Evolutionary conservation across 2,113 vertebrate species (phyloP).

Genomic region (Periophthalmus modestus): DNA sequence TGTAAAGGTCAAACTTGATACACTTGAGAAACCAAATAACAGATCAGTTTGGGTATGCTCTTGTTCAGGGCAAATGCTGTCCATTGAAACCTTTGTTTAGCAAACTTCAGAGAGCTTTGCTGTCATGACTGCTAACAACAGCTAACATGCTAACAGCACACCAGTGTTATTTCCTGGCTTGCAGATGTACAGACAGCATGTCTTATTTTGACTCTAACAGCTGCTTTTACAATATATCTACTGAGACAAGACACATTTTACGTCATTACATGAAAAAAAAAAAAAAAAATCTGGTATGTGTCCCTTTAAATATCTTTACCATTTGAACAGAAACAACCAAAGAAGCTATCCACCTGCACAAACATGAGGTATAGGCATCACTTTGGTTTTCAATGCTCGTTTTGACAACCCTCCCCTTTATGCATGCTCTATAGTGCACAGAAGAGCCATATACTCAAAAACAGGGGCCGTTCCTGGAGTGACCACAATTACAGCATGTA

Average conservation of each 20-base stretch:
- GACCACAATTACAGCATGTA: conserved; percentile 77
- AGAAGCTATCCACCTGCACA: background rate
- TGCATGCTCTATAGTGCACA: conserved; percentile 3
- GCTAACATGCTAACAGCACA: too few relatives aligned
- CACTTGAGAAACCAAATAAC: background rate
- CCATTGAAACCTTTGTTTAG: too few relatives aligned
- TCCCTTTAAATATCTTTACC: background rate
- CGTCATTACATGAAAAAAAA: too few relatives aligned
- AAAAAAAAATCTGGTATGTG: too few relatives aligned
- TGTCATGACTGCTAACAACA: too few relatives aligned
- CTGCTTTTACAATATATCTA: too few relatives aligned
- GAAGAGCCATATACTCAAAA: conserved; percentile 30
- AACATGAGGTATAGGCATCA: background rate
- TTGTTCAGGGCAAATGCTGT: background rate
- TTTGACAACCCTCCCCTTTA: background rate
- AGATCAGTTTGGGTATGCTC: background rate
- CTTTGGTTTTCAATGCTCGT: background rate
- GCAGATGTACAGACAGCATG: too few relatives aligned
- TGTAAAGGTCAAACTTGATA: background rate
- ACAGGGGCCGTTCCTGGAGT: conserved; percentile 62
- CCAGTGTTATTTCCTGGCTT: too few relatives aligned
- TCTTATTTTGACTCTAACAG: too few relatives aligned
- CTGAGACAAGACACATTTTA: too few relatives aligned
- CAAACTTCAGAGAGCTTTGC: too few relatives aligned
- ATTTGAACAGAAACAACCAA: background rate